Percentiles rank a stretch among this genome's conserved stretches.
Evolutionary conservation across 2,888 invertebrate genomes (phyloP).

Genomic region (Labia minor): DNA sequence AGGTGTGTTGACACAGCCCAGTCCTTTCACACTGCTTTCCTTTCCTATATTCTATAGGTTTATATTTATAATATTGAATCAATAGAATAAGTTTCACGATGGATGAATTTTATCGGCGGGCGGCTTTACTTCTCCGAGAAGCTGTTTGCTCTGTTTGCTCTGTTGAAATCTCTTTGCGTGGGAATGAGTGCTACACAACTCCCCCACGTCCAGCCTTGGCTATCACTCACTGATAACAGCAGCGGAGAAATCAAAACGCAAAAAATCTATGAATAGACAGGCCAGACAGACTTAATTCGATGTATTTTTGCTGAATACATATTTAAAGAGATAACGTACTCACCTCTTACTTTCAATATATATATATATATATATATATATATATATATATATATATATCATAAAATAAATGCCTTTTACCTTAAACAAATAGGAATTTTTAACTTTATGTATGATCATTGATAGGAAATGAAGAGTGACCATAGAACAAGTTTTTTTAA

Average conservation of each 20-base stretch:
- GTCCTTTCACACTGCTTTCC: neutral
- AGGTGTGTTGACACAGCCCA: neutral
- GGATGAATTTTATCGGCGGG: neutral
- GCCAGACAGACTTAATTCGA: constrained; percentile 3
- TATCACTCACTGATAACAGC: neutral
- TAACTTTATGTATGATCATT: constrained; percentile 13
- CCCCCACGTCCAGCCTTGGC: neutral
- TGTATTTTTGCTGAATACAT: neutral
- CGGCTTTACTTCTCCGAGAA: no score
- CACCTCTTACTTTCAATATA: neutral
- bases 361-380: neutral
- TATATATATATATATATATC: neutral
- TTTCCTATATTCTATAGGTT: neutral
- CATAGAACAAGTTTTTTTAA: neutral
- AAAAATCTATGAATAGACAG: constrained; percentile 6
- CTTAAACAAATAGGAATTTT: neutral
- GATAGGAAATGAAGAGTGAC: neutral
- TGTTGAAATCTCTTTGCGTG: neutral
- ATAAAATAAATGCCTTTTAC: neutral
- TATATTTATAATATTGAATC: neutral
- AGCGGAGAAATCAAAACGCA: constrained; percentile 1
- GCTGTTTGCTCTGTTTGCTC: neutral
- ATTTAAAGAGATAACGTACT: constrained; percentile 1
- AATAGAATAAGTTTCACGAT: neutral
- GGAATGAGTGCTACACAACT: neutral